Evolutionary conservation across 2,113 vertebrate genomes (phyloP).

Genomic region (Rhinolophus ferrumequinum): DNA sequence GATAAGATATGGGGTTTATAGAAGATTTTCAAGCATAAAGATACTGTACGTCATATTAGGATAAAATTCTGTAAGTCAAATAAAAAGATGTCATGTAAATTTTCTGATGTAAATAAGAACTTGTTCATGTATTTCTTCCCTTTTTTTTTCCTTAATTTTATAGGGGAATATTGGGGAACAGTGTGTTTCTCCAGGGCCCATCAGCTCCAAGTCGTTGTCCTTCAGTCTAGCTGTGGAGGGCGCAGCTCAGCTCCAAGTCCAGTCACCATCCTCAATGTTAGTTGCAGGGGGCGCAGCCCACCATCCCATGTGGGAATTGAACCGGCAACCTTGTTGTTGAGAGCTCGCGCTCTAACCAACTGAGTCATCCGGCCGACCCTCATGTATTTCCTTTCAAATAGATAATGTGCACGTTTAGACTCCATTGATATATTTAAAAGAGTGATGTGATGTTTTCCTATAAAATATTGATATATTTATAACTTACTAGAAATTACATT

Average conservation of each 20-base stretch:
- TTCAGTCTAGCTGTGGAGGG: too few relatives aligned
- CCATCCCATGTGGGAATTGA: too few relatives aligned
- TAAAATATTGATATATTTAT: not conserved
- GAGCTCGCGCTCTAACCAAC: too few relatives aligned
- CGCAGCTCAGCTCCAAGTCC: too few relatives aligned
- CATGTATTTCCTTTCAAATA: not conserved
- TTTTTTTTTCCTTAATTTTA: too few relatives aligned
- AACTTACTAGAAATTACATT: not conserved
- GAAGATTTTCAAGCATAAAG: not conserved
- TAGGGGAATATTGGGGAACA: too few relatives aligned
- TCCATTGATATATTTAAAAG: not conserved
- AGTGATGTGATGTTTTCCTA: not conserved
- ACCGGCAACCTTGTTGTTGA: too few relatives aligned
- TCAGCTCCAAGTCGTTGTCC: too few relatives aligned
- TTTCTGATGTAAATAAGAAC: not conserved
- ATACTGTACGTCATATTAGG: not conserved
- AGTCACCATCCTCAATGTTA: too few relatives aligned
- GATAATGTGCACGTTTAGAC: not conserved
- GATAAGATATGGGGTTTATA: not conserved
- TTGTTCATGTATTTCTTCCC: not conserved
- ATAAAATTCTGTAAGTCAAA: not conserved
- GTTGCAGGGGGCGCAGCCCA: too few relatives aligned
- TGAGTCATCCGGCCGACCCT: too few relatives aligned
- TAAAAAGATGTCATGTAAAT: not conserved
- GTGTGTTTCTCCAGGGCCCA: too few relatives aligned